These are phyloP conservation scores for Gallinago undulata DNA, from an alignment of 2,113 vertebrate genomes.

Conservation along the genomic window DNA sequence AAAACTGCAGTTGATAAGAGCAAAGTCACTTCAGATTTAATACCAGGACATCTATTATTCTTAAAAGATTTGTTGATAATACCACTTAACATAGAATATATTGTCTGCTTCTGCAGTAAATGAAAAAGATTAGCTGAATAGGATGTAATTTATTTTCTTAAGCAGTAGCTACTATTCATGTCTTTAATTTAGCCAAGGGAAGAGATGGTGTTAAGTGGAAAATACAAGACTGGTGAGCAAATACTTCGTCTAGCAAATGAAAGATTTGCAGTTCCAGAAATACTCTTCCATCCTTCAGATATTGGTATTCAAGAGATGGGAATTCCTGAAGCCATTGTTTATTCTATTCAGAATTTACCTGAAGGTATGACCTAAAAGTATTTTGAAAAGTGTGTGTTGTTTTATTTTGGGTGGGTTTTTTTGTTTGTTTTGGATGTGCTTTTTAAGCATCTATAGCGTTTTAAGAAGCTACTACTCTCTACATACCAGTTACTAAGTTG, in stretches of 20 bases:
- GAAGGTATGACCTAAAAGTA: conserved; percentile 79
- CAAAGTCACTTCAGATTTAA: background rate
- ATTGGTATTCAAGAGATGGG: conserved; percentile 99
- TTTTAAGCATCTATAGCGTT: background rate
- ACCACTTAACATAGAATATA: background rate
- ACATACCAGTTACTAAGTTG: background rate
- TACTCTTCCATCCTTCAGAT: conserved; percentile 94
- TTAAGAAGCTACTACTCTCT: background rate
- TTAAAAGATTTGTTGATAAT: background rate
- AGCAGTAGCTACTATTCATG: background rate
- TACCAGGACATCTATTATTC: background rate
- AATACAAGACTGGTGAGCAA: conserved; percentile 96
- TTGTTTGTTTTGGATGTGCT: background rate
- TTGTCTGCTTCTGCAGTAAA: background rate
- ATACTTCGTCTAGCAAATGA: conserved; percentile 93
- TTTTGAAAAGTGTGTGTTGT: background rate
- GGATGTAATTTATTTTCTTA: background rate
- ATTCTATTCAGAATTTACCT: conserved; percentile 91
- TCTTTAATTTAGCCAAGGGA: conserved; percentile 85
- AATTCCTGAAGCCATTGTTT: conserved; percentile 92
- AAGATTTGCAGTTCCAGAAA: conserved; percentile 97
- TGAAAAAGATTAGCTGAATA: background rate
- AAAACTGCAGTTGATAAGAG: background rate
- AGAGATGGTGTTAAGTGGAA: conserved; percentile 94
- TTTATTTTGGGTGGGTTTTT: background rate